Conservation (phyloP, 2,888 invertebrate genomes). For the Pinctada fucata region DNA sequence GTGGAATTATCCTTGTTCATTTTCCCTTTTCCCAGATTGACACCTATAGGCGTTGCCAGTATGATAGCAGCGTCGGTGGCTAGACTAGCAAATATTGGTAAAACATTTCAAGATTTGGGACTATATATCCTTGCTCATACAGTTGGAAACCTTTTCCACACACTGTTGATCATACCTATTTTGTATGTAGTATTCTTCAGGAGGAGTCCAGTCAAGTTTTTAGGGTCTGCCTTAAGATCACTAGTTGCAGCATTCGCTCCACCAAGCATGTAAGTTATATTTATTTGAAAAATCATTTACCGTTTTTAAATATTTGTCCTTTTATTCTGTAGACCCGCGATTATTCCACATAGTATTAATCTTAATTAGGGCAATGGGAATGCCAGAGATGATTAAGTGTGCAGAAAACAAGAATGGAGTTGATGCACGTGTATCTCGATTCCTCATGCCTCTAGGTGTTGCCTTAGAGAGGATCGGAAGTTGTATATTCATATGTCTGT, state of each 20-base stretch:
- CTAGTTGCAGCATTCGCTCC: slow-evolving; percentile 52
- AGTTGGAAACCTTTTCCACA: slow-evolving; percentile 50
- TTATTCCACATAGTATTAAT: too few relatives aligned
- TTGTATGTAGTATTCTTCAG: slow-evolving; percentile 49
- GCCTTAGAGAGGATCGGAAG: too few relatives aligned
- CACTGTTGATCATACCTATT: slow-evolving; percentile 51
- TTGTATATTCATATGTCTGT: too few relatives aligned
- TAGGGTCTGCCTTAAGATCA: slow-evolving; percentile 43
- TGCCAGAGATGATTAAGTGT: too few relatives aligned
- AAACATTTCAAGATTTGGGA: slow-evolving; percentile 54
- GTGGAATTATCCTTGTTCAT: too few relatives aligned
- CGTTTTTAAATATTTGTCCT: too few relatives aligned
- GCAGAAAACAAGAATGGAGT: too few relatives aligned
- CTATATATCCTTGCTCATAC: slow-evolving; percentile 54
- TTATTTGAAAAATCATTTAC: too few relatives aligned
- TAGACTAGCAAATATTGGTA: slow-evolving; percentile 42
- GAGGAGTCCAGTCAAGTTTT: slow-evolving; percentile 52
- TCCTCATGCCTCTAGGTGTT: too few relatives aligned
- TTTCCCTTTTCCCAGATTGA: slow-evolving; percentile 48
- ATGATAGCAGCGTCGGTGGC: slow-evolving; percentile 57
- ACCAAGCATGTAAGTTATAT: slow-evolving; percentile 44
- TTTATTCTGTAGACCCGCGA: too few relatives aligned
- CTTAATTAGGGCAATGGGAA: too few relatives aligned
- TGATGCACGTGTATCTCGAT: too few relatives aligned
- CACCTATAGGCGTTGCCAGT: slow-evolving; percentile 62